Evolutionary conservation across 2,113 vertebrate species (phyloP).

Genomic region (Vimba vimba): DNA sequence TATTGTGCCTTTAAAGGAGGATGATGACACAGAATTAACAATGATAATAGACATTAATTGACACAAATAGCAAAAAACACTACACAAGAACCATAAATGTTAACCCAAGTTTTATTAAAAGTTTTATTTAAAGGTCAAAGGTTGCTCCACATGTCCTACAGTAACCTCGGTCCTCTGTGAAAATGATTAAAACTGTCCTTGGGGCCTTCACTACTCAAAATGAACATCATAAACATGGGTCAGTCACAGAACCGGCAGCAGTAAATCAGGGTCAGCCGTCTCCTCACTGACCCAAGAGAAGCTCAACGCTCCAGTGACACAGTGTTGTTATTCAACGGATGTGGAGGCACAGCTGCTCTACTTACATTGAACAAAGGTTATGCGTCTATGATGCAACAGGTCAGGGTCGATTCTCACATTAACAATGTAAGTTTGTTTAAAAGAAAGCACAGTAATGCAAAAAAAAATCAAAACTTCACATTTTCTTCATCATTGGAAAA

Average conservation of each 20-base stretch:
- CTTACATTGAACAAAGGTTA: constrained; percentile 14
- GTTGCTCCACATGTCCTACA: not conserved
- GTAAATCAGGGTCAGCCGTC: not conserved
- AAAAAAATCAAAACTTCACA: not conserved
- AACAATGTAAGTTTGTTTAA: not conserved
- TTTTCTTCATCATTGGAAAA: not conserved
- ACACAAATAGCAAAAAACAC: no score
- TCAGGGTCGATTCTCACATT: not conserved
- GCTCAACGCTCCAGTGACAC: constrained; percentile 1
- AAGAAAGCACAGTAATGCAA: not conserved
- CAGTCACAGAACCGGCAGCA: not conserved
- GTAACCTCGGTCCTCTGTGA: constrained; percentile 12
- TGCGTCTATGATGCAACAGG: not conserved
- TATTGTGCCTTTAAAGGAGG: no score
- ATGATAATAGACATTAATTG: no score
- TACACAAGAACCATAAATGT: no score
- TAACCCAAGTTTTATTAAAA: not conserved
- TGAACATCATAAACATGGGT: constrained; percentile 25
- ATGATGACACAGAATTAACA: no score
- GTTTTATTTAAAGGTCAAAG: not conserved
- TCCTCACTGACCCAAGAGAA: constrained; percentile 29
- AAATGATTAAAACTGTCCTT: constrained; percentile 9
- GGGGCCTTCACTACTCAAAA: constrained; percentile 8
- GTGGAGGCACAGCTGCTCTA: constrained; percentile 11
- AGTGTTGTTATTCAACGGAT: constrained; percentile 21